Evolutionary conservation across 2,113 vertebrate species (phyloP), one percentile per base, ranked within the genome.

Genomic region (Colinus virginianus): DNA sequence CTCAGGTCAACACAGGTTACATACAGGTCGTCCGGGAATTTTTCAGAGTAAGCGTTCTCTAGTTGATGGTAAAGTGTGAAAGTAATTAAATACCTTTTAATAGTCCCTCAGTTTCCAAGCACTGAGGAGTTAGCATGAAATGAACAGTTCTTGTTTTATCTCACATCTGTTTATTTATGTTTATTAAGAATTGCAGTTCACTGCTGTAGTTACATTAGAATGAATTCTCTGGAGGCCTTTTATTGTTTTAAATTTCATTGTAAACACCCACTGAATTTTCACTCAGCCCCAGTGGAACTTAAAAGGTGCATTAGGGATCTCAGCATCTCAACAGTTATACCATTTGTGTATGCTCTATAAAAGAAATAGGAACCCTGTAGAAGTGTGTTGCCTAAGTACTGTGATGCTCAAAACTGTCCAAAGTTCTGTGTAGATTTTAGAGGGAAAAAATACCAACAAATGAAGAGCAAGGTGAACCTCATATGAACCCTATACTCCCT

Each of bases 401-500:
- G 18, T 18, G 22, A 53, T 19, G 13, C 4, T 67, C 12, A 75
- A 71, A 59, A 0, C 9, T 45, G 21, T n/a, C 16, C 36, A 80
- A 80, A 63, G 34, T 12, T 32, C 40, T 68, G 3, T 66, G 13
- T 10, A 49, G 10, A 42, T 21, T 53, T 74, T 49, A 38, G 59
- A 36, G 9, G 4, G 2, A 56, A 88, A 69, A 84, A 14, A 6
- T 12, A 28, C 7, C 8, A 58, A 45, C 2, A 79, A 66, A 56
- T 34, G 48, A 8, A 53, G 9, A 69, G 8, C 3, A 66, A 69
- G 5, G 4, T 66, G 23, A 84, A 40, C 4, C 0, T 1, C 7
- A 5, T 58, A 62, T 25, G 48, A 78, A 36, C 6, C 2, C 4
- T 48, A 12, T 21, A 22, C 3, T 1, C 3, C 11, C 3, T 63